Conservation (phyloP, 2,797 vertebrate genomes). For the Pipistrellus nathusii region DNA sequence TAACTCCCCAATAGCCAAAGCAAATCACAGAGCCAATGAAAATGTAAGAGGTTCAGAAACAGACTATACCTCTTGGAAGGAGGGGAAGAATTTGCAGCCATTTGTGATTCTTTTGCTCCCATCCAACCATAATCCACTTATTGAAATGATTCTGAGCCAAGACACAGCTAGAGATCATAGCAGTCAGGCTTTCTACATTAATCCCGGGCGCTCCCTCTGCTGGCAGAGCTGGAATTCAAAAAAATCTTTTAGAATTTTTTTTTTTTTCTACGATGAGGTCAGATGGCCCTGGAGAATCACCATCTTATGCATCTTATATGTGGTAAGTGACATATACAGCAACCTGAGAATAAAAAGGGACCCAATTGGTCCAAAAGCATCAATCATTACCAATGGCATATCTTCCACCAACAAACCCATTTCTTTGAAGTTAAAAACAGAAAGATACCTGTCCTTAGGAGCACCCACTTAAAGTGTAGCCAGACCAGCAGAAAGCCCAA, state of each 20-base stretch:
- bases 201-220: no score
- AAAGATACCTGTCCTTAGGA: no score
- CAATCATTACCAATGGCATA: not conserved
- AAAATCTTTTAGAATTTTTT: not conserved
- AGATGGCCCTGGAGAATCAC: not conserved
- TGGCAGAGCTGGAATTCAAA: not conserved
- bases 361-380: not conserved
- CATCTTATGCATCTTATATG: not conserved
- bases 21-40: not conserved
- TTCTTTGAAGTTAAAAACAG: not conserved
- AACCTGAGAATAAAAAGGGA: not conserved
- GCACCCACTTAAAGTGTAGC: not conserved
- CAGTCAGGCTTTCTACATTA: not conserved
- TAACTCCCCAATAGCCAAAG: conserved; percentile 2
- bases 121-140: not conserved
- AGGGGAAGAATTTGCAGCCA: not conserved
- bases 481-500: not conserved
- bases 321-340: not conserved
- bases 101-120: not conserved
- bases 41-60: not conserved
- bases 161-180: not conserved
- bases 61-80: not conserved
- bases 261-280: not conserved
- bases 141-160: not conserved
- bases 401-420: not conserved